Base-by-base conservation (phyloP, 2,797 vertebrate species). In the Sebastes jordani region DNA sequence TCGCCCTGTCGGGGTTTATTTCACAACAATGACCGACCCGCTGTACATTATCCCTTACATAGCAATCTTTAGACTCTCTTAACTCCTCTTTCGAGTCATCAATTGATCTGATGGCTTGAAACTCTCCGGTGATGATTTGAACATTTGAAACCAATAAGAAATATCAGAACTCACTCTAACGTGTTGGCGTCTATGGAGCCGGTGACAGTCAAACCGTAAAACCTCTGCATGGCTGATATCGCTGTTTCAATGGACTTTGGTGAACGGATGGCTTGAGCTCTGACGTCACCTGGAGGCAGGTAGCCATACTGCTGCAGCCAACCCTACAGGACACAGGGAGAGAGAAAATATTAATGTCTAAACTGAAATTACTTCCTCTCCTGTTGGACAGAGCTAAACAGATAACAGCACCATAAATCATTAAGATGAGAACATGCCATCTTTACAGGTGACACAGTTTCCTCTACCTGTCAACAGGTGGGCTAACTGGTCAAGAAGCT, bases 251-350 rank as follows among this genome's bases (percentile, higher is more conserved):
- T 94, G 29, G 97, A 93, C 88, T 97, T 95, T 2, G 97, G 96
- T 0, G 97, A 97, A 64, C 97, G 97, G 64, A 97, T 93, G 2
- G 97, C 96, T 86, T 97, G 97, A 11, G 97, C 96, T 6, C 95
- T 92, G 13, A 97, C 95, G 80, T 98, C 97, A 13, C 97, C 97
- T 1, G 97, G 97, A 68, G 97, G 97, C 81, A 98, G 94, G 94
- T 98, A 98, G 10, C 98, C 98, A 91, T 97, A 98, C 83, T 97
- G 96, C 92, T 99, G 98, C 63, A 99, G 93, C 98, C 98, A 99
- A 23, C 92, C 95, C 97, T 98, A 66, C 56, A 38, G 52, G 25
- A 80, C 20, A 54, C 66, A 61, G 3, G 82, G 14, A 52, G 4
- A 70, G 4, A 71, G 30, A 9, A 30, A 62, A 62, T 1, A 42